A percentile compares a stretch with the other conserved stretches of the same genome.
phyloP scores from a whole-genome alignment of 2,113 vertebrate species.

The Cyprinodon variegatus region DNA sequence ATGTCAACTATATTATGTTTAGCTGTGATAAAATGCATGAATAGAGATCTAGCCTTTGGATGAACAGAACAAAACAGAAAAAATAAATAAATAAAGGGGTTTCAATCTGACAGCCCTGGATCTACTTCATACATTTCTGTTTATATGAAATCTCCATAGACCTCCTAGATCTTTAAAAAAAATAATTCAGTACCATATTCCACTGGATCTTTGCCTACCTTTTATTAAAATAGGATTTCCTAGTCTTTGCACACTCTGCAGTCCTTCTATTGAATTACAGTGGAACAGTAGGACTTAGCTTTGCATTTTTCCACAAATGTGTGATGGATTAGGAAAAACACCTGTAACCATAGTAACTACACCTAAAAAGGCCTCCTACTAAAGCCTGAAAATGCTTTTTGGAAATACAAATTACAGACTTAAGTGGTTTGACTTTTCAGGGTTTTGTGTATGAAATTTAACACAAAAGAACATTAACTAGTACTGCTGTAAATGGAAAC shows the following conservation, averaged over 20 bases:
- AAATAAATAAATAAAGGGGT: neutral
- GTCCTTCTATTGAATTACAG: constrained; percentile 6
- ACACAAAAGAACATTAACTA: no score
- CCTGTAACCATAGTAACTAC: constrained; percentile 6
- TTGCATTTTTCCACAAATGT: constrained; percentile 9
- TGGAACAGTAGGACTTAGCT: neutral
- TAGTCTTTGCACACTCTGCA: neutral
- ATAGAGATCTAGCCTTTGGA: neutral
- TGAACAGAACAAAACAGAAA: neutral
- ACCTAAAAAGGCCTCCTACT: neutral
- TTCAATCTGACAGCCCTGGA: neutral
- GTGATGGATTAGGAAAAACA: neutral
- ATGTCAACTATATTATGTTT: no score
- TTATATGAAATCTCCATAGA: neutral
- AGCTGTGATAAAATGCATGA: no score
- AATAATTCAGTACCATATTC: neutral
- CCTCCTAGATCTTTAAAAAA: neutral
- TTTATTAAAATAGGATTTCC: neutral
- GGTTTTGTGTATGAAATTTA: no score
- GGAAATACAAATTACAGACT: neutral
- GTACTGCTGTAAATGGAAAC: no score
- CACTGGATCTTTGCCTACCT: neutral
- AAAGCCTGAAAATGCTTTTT: neutral
- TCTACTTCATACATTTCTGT: neutral
- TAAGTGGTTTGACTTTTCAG: neutral